Evolutionary conservation across 2,113 vertebrate genomes (phyloP).

Genomic region (Thamnaconus septentrionalis): DNA sequence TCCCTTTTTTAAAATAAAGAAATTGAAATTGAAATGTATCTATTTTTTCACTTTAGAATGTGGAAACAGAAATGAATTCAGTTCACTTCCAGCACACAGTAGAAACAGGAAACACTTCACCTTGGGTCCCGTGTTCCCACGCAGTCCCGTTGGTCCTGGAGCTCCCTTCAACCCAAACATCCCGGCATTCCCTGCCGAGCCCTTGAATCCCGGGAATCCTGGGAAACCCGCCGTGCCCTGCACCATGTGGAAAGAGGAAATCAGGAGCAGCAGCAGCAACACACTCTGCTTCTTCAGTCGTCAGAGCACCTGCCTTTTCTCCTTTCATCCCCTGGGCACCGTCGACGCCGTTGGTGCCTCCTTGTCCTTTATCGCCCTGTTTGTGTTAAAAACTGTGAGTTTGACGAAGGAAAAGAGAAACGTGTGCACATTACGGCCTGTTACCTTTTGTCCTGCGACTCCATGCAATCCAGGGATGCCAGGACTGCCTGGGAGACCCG

Average conservation of each 20-base stretch:
- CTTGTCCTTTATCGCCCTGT: conserved; percentile 80
- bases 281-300: not conserved
- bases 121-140: conserved; percentile 77
- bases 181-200: conserved; percentile 76
- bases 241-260: not conserved
- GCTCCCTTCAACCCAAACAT: conserved; percentile 66
- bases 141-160: conserved; percentile 71
- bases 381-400: not conserved
- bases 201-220: conserved; percentile 85
- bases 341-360: conserved; percentile 68
- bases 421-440: not conserved
- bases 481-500: conserved; percentile 73
- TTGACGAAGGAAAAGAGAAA: not conserved
- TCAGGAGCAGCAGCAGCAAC: not conserved
- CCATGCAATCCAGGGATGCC: conserved; percentile 79
- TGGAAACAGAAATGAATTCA: too few species aligned
- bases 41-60: too few species aligned
- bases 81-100: not conserved
- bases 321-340: conserved; percentile 82
- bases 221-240: conserved; percentile 82
- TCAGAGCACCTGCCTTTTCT: conserved; percentile 75
- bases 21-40: too few species aligned
- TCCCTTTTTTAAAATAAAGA: too few species aligned
- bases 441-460: conserved; percentile 78
- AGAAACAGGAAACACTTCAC: conserved; percentile 49